These are phyloP conservation scores for Torymus auratus DNA, from an alignment of 2,888 invertebrate species.

Conservation along the genomic window DNA sequence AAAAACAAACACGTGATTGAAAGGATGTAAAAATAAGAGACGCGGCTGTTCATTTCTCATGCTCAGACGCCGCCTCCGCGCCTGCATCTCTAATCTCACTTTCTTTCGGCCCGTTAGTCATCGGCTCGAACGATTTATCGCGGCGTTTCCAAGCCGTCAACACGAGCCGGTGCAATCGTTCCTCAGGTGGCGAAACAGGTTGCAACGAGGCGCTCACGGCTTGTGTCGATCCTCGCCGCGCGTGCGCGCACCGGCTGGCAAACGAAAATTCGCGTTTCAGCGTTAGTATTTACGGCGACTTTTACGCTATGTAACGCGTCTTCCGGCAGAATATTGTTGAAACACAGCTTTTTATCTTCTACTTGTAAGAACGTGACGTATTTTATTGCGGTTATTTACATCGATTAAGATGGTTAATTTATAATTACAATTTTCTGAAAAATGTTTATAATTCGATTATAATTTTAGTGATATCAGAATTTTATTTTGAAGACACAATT, in stretches of 20 bases:
- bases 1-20: not conserved
- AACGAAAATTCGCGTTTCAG: slow-evolving; percentile 9
- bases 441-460: too few relatives aligned
- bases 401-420: too few relatives aligned
- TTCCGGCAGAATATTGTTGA: too few relatives aligned
- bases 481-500: too few relatives aligned
- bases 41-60: slow-evolving; percentile 10
- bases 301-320: not conserved
- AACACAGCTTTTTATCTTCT: too few relatives aligned
- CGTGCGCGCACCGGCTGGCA: not conserved
- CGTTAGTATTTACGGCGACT: not conserved
- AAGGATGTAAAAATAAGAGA: not conserved
- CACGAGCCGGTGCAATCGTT: slow-evolving; percentile 54
- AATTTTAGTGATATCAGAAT: too few relatives aligned
- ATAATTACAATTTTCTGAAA: too few relatives aligned
- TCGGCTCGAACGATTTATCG: slow-evolving; percentile 57
- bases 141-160: slow-evolving; percentile 55
- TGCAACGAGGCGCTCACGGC: slow-evolving; percentile 39
- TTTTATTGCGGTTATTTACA: too few relatives aligned
- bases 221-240: slow-evolving; percentile 11
- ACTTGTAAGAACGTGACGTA: too few relatives aligned
- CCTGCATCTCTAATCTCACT: slow-evolving; percentile 31
- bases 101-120: slow-evolving; percentile 45
- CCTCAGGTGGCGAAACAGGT: slow-evolving; percentile 59
- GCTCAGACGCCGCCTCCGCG: too few relatives aligned